Evolutionary conservation across 2,113 vertebrate species (phyloP).

Genomic region (Pelobates fuscus): DNA sequence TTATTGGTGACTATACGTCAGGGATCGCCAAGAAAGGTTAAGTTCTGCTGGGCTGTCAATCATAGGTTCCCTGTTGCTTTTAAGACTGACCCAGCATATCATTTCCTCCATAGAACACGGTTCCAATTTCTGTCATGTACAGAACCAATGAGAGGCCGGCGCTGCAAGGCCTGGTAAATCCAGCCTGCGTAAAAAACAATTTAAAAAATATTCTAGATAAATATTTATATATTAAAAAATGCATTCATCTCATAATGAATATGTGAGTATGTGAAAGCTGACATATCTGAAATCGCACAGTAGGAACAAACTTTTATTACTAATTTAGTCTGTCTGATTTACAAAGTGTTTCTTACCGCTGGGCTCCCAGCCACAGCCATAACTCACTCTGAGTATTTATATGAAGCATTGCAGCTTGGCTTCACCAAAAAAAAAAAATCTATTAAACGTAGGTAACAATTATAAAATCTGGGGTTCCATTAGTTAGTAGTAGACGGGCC

Average conservation of each 20-base stretch:
- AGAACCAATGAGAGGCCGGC: conserved; percentile 57
- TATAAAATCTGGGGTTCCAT: conserved; percentile 46
- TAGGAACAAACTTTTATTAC: conserved; percentile 64
- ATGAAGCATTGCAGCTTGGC: conserved; percentile 54
- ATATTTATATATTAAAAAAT: conserved; percentile 35
- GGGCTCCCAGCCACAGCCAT: conserved; percentile 61
- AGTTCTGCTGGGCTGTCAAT: conserved; percentile 10
- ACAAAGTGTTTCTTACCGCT: conserved; percentile 60
- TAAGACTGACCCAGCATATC: background rate
- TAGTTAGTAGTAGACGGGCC: conserved; percentile 33
- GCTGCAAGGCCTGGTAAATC: conserved; percentile 58
- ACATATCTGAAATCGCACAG: conserved; percentile 66
- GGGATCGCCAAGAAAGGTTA: too few relatives aligned
- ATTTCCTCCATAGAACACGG: conserved; percentile 42
- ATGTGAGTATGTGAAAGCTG: conserved; percentile 62
- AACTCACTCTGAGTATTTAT: conserved; percentile 56
- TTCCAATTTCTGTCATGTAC: conserved; percentile 56
- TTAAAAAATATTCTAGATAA: conserved; percentile 35
- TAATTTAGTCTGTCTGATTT: conserved; percentile 69
- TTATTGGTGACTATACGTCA: too few relatives aligned
- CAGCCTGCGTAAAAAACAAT: conserved; percentile 65
- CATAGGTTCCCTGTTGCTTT: background rate
- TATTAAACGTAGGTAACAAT: conserved; percentile 50
- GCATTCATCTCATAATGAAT: conserved; percentile 62
- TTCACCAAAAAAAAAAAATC: conserved; percentile 47